Evolutionary conservation across 2,113 vertebrate species (phyloP).

Genomic region (Caloenas nicobarica): DNA sequence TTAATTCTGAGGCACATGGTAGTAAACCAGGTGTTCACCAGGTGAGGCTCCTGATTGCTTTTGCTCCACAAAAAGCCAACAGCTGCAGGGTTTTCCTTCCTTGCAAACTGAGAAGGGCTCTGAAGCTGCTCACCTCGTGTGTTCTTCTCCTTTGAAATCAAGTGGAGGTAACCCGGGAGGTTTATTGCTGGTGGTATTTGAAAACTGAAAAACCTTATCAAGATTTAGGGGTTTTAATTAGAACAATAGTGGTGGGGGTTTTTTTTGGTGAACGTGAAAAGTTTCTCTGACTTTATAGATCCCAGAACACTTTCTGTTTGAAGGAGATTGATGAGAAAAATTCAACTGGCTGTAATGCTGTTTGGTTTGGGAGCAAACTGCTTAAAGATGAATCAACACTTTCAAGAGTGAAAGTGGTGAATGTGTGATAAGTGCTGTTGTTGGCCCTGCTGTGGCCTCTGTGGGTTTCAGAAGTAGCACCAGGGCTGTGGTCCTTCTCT

Average conservation of each 20-base stretch:
- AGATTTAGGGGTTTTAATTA: background rate
- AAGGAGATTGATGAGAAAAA: background rate
- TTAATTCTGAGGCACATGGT: background rate
- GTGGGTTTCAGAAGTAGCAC: background rate
- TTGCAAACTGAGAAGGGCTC: background rate
- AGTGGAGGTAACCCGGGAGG: rapidly evolving
- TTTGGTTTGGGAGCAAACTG: background rate
- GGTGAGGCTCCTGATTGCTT: background rate
- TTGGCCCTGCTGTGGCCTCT: background rate
- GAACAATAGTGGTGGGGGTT: no score
- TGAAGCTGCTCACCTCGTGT: rapidly evolving
- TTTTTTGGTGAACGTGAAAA: rapidly evolving
- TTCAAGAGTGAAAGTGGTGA: background rate
- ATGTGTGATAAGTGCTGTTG: background rate
- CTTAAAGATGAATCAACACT: rapidly evolving
- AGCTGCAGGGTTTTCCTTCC: rapidly evolving
- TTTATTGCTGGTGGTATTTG: background rate
- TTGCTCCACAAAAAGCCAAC: background rate
- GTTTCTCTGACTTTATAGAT: background rate
- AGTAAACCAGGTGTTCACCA: background rate
- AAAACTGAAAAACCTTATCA: rapidly evolving
- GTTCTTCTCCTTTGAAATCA: rapidly evolving
- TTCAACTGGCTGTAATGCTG: rapidly evolving
- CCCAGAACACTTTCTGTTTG: background rate
- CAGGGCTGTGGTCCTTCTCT: rapidly evolving